Percentiles rank a stretch among this genome's conserved stretches.
Conservation (phyloP, 2,113 vertebrate species). For the Bothrops jararaca region DNA sequence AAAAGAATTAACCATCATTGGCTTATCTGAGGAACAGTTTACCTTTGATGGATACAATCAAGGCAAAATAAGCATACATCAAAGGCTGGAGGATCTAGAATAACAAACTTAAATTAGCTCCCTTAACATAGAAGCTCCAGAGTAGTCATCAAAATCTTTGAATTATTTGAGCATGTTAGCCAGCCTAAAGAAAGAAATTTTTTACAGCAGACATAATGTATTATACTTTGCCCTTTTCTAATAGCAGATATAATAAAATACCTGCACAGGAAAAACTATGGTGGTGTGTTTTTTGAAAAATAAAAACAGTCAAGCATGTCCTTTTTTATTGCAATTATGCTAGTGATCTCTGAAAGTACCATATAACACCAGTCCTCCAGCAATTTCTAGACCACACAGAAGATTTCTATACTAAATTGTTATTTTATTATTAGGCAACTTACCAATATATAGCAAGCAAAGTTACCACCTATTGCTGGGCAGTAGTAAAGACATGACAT, state of each 20-base stretch:
- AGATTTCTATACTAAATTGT: not conserved
- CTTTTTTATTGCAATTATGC: not conserved
- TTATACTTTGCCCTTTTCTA: not conserved
- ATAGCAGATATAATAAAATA: not conserved
- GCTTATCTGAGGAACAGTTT: not conserved
- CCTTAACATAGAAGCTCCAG: not conserved
- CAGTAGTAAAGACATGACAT: not conserved
- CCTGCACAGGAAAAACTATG: not conserved
- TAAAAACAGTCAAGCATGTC: not conserved
- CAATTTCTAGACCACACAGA: not conserved
- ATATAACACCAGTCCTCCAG: not conserved
- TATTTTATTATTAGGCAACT: not conserved
- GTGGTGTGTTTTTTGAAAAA: not conserved
- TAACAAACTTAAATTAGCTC: not conserved
- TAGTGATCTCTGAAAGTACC: not conserved
- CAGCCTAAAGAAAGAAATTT: not conserved
- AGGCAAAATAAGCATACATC: not conserved
- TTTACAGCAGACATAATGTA: not conserved
- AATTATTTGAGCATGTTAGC: not conserved
- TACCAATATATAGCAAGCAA: not conserved
- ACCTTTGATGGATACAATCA: not conserved
- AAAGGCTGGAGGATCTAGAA: not conserved
- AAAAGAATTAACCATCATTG: not conserved
- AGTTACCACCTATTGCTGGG: not conserved
- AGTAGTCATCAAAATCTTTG: not conserved